Base-by-base conservation (phyloP, 2,888 invertebrate genomes). In the Drosophila pseudotakahashii region DNA sequence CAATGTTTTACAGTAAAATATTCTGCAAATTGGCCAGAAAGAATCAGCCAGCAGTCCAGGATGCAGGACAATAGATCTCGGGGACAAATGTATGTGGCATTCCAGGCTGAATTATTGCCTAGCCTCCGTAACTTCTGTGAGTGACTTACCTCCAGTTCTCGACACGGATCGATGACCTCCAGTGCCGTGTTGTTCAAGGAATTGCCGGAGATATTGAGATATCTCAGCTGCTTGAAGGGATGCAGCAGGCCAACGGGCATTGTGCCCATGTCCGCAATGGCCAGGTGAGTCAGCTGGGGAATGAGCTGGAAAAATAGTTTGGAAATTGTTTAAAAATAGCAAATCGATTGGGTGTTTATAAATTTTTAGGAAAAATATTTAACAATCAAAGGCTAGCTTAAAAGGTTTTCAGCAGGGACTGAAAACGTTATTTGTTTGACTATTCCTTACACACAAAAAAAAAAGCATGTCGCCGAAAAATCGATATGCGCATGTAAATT, bases 161-260 rank as follows among this genome's bases (percentile, higher is more conserved):
- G 89, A 70, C 92, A 91, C 19, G 92, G 90, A 89, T 92, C 90
- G 78, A 92, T 91, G 71, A 92, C 91, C 86, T 92, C 90, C 80
- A 91, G 74, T 61, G 91, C 90, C 86, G 91, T 90, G 64, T 90
- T 91, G 81, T 91, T 90, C 89, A 97, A 93, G 89, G 94, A 93
- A 92, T 96, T 97, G 88, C 95, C 94, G 36, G 96, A 96, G 81
- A 97, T 92, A 92, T 96, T 96, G 73, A 97, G 92, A 70, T 93
- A 93, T 61, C 93, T 93, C 69, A 97, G 91, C 77, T 94, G 93
- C 51, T 89, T 84, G 73, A 92, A 92, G 23, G 92, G 91, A 71
- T 90, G 84, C 55, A 92, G 70, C 68, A 92, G 73, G n/a, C 92
- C 92, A 75, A 91, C 81, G 36, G 92, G 92, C 76, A 92, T 73